Conservation (phyloP, 2,113 vertebrate species). For the Phaethornis superciliosus region DNA sequence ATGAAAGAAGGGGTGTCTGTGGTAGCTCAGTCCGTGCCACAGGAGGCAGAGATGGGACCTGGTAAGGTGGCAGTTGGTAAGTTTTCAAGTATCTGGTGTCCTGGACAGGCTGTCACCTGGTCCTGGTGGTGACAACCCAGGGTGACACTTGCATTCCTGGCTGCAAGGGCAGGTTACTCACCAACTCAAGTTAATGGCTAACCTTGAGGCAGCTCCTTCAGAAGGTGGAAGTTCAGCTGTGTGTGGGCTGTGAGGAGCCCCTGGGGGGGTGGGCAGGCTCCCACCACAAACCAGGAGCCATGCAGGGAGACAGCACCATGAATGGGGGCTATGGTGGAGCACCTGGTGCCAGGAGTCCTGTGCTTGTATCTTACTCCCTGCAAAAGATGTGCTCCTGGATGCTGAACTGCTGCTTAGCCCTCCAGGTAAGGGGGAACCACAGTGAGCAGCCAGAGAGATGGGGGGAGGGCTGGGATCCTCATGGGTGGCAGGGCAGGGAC, state of each 20-base stretch:
- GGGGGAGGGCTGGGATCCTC: neutral
- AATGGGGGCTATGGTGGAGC: neutral
- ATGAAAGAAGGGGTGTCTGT: neutral
- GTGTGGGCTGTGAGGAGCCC: neutral
- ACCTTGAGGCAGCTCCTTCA: slow-evolving; percentile 1
- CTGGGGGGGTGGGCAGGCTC: neutral
- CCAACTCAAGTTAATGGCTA: slow-evolving; percentile 73
- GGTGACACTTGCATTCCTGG: slow-evolving; percentile 26
- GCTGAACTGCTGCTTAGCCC: slow-evolving; percentile 74
- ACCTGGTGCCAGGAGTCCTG: neutral
- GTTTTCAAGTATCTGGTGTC: neutral
- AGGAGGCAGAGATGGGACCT: neutral
- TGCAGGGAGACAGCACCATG: slow-evolving; percentile 28
- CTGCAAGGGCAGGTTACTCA: slow-evolving; percentile 36
- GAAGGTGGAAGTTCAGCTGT: slow-evolving; percentile 65
- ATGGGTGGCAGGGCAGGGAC: neutral
- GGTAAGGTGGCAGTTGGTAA: neutral
- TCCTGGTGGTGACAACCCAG: neutral
- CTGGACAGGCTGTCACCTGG: neutral
- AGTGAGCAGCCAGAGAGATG: neutral
- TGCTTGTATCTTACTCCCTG: neutral
- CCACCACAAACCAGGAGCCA: neutral
- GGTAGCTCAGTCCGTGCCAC: neutral
- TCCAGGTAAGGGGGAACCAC: slow-evolving; percentile 65
- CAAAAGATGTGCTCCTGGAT: slow-evolving; percentile 46